Evolutionary conservation across 2,888 invertebrate species (phyloP), one percentile per base, ranked within the genome.

Genomic region (Hylaea fasciaria): DNA sequence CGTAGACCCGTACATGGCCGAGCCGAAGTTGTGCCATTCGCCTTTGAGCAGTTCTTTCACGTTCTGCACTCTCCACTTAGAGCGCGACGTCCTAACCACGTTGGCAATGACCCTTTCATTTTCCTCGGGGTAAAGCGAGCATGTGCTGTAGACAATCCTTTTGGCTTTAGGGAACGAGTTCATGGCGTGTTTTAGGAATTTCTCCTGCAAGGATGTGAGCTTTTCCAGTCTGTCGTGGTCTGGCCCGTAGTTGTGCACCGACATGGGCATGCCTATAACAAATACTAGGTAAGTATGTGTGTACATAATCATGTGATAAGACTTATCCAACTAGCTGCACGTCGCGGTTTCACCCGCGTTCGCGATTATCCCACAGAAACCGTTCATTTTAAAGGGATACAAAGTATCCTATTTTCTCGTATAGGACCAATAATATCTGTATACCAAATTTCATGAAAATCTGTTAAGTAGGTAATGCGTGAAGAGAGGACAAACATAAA

Each of bases 61-160:
- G 62, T 95, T 93, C 39, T 95, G 91, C 0, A 96, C 90, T 68
- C 94, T 93, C 86, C 95, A 96, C 48, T 93, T 88, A 0, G 92
- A 77, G 73, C 91, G 68, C 65, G 90, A 86, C 71, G 93, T 90
- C 62, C 93, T 90, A 10, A 96, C 88, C 4, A 95, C 95, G 77
- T 96, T 95, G 12, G 95, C 93, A 0, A 98, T 94, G 0, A 99
- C 99, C 71, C 95, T 93, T 86, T 99, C 99, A 81, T 99, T 99
- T 91, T 99, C 98, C 86, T 97, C 96, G 0, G 95, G 94, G 81
- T 96, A 94, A 10, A 98, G 77, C 0, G 99, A 99, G 80, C 99
- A 99, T 0, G 99, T 99, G 40, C 99, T 99, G 85, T 99, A 99
- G 2, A 98, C 96, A 13, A 99, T 95, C 57, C 96, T 93, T 78